phyloP scores from a whole-genome alignment of 2,888 invertebrate species.

The Phania funesta region DNA sequence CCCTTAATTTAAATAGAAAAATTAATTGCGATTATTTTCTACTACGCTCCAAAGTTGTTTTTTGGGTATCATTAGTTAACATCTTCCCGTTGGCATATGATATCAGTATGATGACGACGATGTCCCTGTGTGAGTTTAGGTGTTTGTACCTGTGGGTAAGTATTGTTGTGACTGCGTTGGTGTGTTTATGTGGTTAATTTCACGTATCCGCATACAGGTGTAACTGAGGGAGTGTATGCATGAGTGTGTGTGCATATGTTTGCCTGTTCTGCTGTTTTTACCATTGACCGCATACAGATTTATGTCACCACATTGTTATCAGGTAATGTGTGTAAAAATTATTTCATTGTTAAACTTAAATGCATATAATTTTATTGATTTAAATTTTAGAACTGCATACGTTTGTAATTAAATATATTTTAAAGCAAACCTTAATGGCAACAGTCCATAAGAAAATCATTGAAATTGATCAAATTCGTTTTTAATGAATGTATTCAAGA shows the following conservation, averaged over 20 bases:
- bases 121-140: neutral
- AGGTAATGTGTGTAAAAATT: constrained; percentile 59
- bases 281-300: constrained; percentile 48
- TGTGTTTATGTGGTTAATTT: constrained; percentile 35
- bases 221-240: neutral
- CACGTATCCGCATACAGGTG: neutral
- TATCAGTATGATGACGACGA: neutral
- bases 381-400: constrained; percentile 34
- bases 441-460: neutral
- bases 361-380: constrained; percentile 47
- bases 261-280: constrained; percentile 5
- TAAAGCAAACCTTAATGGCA: neutral
- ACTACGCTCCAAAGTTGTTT: constrained; percentile 11
- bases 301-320: constrained; percentile 67
- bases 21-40: constrained; percentile 56
- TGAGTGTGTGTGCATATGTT: neutral
- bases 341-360: constrained; percentile 45
- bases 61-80: constrained; percentile 56
- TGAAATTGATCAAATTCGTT: no score
- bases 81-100: constrained; percentile 52
- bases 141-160: neutral
- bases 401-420: constrained; percentile 4
- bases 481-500: no score
- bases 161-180: constrained; percentile 3
- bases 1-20: constrained; percentile 56